These are phyloP conservation scores for Psammodynastes pulverulentus DNA, from an alignment of 2,113 vertebrate genomes.

Conservation along the genomic window DNA sequence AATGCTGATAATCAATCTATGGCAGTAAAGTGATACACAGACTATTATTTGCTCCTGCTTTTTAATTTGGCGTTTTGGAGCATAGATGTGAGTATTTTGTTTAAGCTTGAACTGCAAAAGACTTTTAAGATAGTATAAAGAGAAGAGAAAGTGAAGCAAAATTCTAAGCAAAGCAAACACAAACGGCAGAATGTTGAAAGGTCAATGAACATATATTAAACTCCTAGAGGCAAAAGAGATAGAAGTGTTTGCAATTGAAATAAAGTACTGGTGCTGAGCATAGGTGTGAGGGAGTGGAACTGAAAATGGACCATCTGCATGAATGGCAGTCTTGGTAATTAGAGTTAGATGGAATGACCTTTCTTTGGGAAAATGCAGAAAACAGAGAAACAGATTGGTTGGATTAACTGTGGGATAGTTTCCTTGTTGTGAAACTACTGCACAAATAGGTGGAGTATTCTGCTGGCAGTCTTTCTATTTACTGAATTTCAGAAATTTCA, in stretches of 20 bases:
- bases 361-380: neutral
- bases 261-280: neutral
- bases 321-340: neutral
- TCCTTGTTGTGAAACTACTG: neutral
- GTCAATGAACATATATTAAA: neutral
- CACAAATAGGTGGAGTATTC: neutral
- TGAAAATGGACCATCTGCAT: neutral
- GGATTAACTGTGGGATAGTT: neutral
- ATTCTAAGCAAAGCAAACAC: neutral
- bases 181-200: neutral
- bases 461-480: neutral
- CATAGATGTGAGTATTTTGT: neutral
- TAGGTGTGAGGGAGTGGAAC: neutral
- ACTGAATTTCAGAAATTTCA: accelerated
- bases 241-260: neutral
- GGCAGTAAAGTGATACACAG: neutral
- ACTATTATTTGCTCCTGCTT: neutral
- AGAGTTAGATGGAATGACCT: neutral
- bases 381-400: neutral
- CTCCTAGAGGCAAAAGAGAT: neutral
- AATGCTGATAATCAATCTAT: no score
- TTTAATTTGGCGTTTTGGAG: neutral
- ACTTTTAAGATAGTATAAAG: neutral
- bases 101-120: neutral
- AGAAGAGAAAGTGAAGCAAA: neutral